A percentile compares a stretch with the other conserved stretches of the same genome.
Evolutionary conservation across 2,113 vertebrate genomes (phyloP).

Genomic region (Apeltes quadracus): DNA sequence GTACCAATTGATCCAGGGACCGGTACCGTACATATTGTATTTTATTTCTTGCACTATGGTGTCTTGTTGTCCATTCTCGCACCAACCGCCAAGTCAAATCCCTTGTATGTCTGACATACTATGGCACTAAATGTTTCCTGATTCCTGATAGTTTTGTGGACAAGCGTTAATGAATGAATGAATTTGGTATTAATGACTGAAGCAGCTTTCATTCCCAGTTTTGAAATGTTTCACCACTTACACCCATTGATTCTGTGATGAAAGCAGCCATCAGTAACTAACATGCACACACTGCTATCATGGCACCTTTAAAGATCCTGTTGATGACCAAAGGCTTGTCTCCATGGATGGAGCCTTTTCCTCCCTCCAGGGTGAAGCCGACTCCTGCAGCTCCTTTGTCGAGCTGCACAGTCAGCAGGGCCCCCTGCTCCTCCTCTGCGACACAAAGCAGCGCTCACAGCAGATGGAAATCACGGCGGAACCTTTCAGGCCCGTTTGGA

Average conservation of each 20-base stretch:
- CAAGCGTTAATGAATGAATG: too few species aligned
- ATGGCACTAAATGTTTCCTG: too few species aligned
- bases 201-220: neutral
- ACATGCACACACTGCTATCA: neutral
- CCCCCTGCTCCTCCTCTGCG: constrained; percentile 58
- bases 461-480: neutral
- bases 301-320: constrained; percentile 89
- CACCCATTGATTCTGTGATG: too few species aligned
- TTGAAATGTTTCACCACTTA: neutral
- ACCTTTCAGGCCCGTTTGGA: too few species aligned
- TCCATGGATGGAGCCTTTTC: constrained; percentile 91
- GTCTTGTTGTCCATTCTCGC: too few species aligned
- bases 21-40: too few species aligned
- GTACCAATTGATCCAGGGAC: too few species aligned
- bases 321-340: constrained; percentile 89
- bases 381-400: constrained; percentile 89
- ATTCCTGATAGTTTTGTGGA: too few species aligned
- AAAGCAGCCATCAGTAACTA: too few species aligned
- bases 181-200: neutral
- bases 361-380: constrained; percentile 94
- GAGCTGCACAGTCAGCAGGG: constrained; percentile 75
- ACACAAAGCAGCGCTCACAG: neutral
- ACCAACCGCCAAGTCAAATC: too few species aligned
- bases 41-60: too few species aligned
- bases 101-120: too few species aligned